These are phyloP conservation scores for Phocides pigmalion DNA, from an alignment of 1,140 invertebrate species.

Conservation along the genomic window DNA sequence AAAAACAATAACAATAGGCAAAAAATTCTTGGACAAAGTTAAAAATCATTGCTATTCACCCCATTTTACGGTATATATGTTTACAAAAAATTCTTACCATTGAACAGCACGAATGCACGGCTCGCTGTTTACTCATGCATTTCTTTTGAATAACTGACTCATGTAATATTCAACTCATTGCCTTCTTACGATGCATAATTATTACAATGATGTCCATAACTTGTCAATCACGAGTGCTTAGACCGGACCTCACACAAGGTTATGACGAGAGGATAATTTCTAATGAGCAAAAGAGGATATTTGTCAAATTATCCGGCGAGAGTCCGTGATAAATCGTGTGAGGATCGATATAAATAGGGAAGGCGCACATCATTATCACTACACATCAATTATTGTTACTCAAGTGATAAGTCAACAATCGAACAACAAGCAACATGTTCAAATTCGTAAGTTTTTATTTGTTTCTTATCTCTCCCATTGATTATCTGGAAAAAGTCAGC, in stretches of 20 bases:
- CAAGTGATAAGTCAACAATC: neutral
- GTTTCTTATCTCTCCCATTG: neutral
- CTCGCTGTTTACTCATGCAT: no score
- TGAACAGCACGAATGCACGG: no score
- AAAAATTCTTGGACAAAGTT: no score
- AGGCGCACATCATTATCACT: constrained; percentile 7
- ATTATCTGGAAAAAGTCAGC: no score
- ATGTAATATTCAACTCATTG: neutral
- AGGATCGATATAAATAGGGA: constrained; percentile 21
- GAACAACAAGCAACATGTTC: constrained; percentile 9
- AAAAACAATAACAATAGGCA: no score
- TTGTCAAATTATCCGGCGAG: constrained; percentile 19
- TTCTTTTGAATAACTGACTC: no score
- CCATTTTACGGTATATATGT: no score
- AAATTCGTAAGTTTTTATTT: constrained; percentile 24
- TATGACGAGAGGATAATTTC: constrained; percentile 7
- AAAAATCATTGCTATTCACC: no score
- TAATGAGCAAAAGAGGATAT: constrained; percentile 28
- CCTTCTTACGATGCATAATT: neutral
- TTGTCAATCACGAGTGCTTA: constrained; percentile 15
- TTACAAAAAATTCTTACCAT: no score
- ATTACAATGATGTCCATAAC: constrained; percentile 13
- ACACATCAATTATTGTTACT: neutral
- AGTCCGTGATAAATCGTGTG: constrained; percentile 9
- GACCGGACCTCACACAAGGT: neutral